A percentile compares a stretch with the other conserved stretches of the same genome.
phyloP scores from a whole-genome alignment of 2,797 vertebrate genomes.

The Pelobates cultripes region DNA sequence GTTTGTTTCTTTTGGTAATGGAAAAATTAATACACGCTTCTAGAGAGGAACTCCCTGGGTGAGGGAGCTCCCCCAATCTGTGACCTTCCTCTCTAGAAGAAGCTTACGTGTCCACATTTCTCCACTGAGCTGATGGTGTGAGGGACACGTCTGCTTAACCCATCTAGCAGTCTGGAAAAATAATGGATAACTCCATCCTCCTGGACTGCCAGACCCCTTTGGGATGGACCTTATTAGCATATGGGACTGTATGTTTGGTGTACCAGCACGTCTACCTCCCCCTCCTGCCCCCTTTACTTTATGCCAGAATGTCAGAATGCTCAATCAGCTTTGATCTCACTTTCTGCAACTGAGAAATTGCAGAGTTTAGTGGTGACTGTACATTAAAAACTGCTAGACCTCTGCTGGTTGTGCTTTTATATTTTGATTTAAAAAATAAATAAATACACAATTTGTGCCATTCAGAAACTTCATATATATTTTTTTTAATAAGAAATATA shows the following conservation, averaged over 20 bases:
- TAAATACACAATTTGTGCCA: too few relatives aligned
- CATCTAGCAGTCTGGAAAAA: conserved; percentile 47
- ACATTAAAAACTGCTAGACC: too few relatives aligned
- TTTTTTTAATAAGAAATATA: too few relatives aligned
- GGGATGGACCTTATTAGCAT: conserved; percentile 22
- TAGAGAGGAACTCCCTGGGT: neutral
- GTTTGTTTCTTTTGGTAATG: conserved; percentile 7
- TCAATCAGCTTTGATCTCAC: conserved; percentile 4
- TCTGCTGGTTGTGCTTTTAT: too few relatives aligned
- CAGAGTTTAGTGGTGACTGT: neutral
- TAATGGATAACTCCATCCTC: neutral
- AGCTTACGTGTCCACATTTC: conserved; percentile 53
- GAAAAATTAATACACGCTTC: conserved; percentile 16
- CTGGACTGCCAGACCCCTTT: neutral
- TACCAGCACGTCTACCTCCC: neutral
- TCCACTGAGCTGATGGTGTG: conserved; percentile 7
- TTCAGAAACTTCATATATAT: too few relatives aligned
- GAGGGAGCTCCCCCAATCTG: conserved; percentile 6
- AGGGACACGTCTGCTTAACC: conserved; percentile 54
- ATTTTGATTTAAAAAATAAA: too few relatives aligned
- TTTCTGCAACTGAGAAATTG: neutral
- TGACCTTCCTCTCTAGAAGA: conserved; percentile 18
- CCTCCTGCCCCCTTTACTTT: neutral
- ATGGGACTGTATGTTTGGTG: neutral
- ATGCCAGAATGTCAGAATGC: neutral